phyloP scores from a whole-genome alignment of 1,140 invertebrate genomes.

The Aricia agestis region DNA sequence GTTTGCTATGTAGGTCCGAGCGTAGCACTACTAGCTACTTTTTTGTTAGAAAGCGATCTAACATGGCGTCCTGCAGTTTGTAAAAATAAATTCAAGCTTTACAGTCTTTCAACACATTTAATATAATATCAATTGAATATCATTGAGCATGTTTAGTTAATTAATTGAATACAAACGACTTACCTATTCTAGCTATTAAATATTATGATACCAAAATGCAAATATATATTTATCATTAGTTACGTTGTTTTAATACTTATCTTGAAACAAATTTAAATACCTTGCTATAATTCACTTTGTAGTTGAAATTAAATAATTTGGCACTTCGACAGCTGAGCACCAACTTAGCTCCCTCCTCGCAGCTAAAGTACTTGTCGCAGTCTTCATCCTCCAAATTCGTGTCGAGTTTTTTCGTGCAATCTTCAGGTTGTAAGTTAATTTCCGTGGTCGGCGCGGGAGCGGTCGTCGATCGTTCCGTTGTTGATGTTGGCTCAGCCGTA shows the following conservation, averaged over 20 bases:
- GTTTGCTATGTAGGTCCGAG: not conserved
- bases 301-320: slow-evolving; percentile 2
- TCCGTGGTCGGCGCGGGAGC: not conserved
- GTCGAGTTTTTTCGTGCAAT: not conserved
- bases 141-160: too few relatives aligned
- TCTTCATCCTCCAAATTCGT: not conserved
- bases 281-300: not conserved
- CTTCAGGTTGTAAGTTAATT: not conserved
- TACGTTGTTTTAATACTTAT: too few relatives aligned
- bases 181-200: too few relatives aligned
- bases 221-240: too few relatives aligned
- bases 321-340: not conserved
- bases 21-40: not conserved
- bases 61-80: not conserved
- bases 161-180: too few relatives aligned
- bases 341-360: not conserved
- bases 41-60: not conserved
- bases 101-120: not conserved
- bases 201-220: too few relatives aligned
- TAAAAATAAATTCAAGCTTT: not conserved
- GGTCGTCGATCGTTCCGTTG: not conserved
- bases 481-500: not conserved
- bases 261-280: not conserved
- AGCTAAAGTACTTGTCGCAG: slow-evolving; percentile 3
- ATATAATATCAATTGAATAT: not conserved